A percentile compares a stretch with the other conserved stretches of the same genome.
Evolutionary conservation across 2,888 invertebrate genomes (phyloP).

Genomic region (Acrobasis suavella): DNA sequence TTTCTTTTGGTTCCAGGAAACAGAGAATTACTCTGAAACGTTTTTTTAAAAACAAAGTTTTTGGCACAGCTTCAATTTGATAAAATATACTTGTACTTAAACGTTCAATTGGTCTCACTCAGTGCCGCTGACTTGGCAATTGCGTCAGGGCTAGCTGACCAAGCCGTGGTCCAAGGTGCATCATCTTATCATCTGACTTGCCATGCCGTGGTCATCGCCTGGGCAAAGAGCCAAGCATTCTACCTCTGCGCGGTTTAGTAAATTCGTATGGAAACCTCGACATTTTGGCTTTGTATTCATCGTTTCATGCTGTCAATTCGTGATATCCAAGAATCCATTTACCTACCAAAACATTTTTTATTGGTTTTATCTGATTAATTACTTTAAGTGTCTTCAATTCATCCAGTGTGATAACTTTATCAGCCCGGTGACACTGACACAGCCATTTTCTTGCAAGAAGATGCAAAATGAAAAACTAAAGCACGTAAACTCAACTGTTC

Average conservation of each 20-base stretch:
- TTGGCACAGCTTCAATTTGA: conserved; percentile 4
- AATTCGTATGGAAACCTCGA: conserved; percentile 4
- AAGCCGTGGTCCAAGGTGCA: conserved; percentile 9
- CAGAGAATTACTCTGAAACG: neutral
- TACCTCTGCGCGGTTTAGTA: conserved; percentile 14
- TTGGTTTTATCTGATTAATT: neutral
- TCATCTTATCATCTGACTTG: neutral
- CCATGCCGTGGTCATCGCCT: conserved; percentile 16
- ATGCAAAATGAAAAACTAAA: neutral
- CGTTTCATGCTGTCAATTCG: neutral
- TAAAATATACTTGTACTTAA: neutral
- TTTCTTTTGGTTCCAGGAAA: neutral
- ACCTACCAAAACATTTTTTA: neutral
- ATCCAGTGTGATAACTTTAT: conserved; percentile 7
- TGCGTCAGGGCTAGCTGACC: conserved; percentile 4
- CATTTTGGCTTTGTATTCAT: conserved; percentile 1
- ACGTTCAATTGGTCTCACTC: neutral
- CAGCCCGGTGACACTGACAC: neutral
- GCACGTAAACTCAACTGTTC: neutral
- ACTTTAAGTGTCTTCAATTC: neutral
- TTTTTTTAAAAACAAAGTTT: neutral
- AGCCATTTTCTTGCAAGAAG: neutral
- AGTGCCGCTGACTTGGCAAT: conserved; percentile 21
- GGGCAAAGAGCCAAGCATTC: conserved; percentile 26
- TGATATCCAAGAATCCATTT: neutral